Evolutionary conservation across 2,888 invertebrate genomes (phyloP), one percentile per base, ranked within the genome.

Genomic region (Vandiemenella viatica): DNA sequence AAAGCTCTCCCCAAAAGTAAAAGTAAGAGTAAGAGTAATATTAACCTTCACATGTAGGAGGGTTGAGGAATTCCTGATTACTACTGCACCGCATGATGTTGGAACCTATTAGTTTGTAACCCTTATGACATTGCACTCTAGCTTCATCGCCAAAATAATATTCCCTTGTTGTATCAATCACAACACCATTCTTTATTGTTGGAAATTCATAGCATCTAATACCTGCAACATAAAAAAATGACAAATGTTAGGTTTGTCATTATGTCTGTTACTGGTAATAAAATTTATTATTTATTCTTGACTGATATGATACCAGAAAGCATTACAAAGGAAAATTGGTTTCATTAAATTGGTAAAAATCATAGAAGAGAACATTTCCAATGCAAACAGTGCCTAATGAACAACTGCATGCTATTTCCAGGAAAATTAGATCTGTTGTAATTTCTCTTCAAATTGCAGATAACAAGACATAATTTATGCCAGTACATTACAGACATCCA

Each of bases 81-180:
- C 84, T 74, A 52, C 87, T 89, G 64, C 92, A 92, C 61, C 79
- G 77, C 53, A 91, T 78, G 47, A 91, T 79, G 57, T 83, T 88
- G 44, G 83, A 80, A 37, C 66, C 65, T 51, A 80, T 82, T 4
- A 92, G 70, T 68, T 86, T 88, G 63, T 84, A 92, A 8, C 91
- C 92, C 68, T 86, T 84, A 61, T 81, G 86, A 64, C 92, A 92
- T 62, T 92, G 91, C 8, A 90, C 88, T 53, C 90, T 73, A 13
- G 90, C 90, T 69, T 92, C 91, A 62, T 93, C 92, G 1, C 88
- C 88, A 58, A 74, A 92, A 64, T 77, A 82, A 62, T 90, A 92
- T 43, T 80, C 71, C 55, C 81, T 75, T 0, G 78, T 74, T 16
- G 76, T 71, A 58, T 92, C 90, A 18, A 87, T 83, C 40, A 92